Base-by-base conservation (phyloP, 2,888 invertebrate species). In the Xylocampa areola region DNA sequence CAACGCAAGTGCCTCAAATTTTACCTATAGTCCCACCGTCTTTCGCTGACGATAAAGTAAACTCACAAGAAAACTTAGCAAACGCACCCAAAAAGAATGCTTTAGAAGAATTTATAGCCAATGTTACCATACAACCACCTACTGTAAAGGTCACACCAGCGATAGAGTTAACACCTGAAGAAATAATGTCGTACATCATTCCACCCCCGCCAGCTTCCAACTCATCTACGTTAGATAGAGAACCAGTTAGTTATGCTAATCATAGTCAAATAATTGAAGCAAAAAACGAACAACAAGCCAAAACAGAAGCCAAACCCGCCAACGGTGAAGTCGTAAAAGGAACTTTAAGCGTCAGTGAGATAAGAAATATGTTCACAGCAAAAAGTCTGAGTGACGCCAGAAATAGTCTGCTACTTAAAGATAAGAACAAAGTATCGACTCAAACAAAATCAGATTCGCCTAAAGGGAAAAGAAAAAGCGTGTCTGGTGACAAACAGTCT, bases 111-210 rank as follows among this genome's bases (percentile, higher is more conserved):
- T 97, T 98, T 87, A 95, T 98, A 70, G 97, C 97, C 3, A 97
- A 96, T 73, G 96, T 97, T 27, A 96, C 96, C 4, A 96, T 98
- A 63, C 97, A 96, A 32, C 97, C 98, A 10, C 98, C 98, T 0
- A 96, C 96, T 0, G 96, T 96, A 43, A 96, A 95, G 86, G 93
- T 96, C 1, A 96, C 96, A 2, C 96, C 97, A 6, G 96, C 97
- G 7, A 95, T 96, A 75, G 97, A 97, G 84, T 89, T 97, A 39
- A 97, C 97, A 0, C 96, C 97, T 0, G 97, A 97, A 87, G 97
- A 97, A 90, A 97, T 97, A 39, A 96, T 97, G 94, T 97, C 97
- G 0, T 97, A 96, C 76, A 97, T 97, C 62, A 97, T 97, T 82
- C 97, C 97, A 16, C 97, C 97, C 0, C 92, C 91, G 3, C 96